A percentile compares a stretch with the other conserved stretches of the same genome.
Conservation (phyloP, 2,113 vertebrate genomes). For the Odobenus rosmarus region DNA sequence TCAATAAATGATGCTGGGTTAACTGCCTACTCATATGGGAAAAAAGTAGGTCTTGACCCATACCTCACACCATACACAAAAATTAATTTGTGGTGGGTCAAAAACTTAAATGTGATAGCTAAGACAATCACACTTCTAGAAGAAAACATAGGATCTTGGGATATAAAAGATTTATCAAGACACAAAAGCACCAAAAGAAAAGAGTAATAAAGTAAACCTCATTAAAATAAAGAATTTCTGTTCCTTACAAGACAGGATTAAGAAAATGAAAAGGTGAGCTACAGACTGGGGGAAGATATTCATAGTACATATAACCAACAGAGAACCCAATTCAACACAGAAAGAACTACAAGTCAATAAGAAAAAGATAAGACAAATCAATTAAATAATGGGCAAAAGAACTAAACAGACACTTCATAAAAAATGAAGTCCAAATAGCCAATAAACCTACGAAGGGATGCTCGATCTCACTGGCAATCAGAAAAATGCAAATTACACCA, state of each 20-base stretch:
- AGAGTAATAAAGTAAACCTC: not conserved
- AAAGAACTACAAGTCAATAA: not conserved
- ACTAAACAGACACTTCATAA: not conserved
- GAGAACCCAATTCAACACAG: not conserved
- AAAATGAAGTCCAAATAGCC: not conserved
- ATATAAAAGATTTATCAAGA: conserved; percentile 11
- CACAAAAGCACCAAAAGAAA: not conserved
- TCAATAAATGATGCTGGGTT: not conserved
- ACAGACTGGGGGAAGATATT: not conserved
- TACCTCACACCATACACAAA: not conserved
- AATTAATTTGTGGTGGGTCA: not conserved
- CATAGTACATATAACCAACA: not conserved
- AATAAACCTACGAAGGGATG: not conserved
- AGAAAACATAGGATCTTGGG: not conserved
- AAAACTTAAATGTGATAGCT: not conserved
- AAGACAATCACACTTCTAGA: not conserved
- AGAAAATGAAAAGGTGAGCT: not conserved
- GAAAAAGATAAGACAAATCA: not conserved
- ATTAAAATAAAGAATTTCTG: conserved; percentile 22
- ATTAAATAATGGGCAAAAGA: not conserved
- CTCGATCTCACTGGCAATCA: not conserved
- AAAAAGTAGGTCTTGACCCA: not conserved
- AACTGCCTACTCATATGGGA: not conserved
- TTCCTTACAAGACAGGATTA: not conserved
- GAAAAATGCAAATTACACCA: not conserved